Base-by-base conservation (phyloP, 2,888 invertebrate genomes). In the Argynnis bischoffii region DNA sequence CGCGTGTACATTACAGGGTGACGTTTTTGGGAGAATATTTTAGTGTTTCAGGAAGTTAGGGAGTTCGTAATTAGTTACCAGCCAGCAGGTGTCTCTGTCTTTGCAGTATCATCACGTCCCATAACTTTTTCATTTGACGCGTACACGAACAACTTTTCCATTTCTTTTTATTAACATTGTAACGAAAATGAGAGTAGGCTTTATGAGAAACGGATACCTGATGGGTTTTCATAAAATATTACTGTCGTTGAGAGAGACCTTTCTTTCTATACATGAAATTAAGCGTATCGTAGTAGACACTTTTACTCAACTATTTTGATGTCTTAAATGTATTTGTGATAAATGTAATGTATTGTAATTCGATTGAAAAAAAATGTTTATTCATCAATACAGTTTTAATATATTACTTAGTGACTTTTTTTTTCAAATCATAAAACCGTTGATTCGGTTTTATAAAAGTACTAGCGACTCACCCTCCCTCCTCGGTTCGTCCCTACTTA, bases 81-180 rank as follows among this genome's bases (percentile, higher is more conserved):
- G 76, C 82, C 79, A 85, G 81, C 88, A 90, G 92, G 89, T 90
- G 90, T 80, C 77, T 72, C 74, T 81, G 85, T 81, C 83, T 90
- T 87, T 80, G 86, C 87, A 92, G 88, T 92, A 91, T 90, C 84
- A 87, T 92, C 92, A 92, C 92, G 92, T 88, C 78, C 87, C 83
- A 89, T 90, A 92, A 92, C 92, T 92, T 92, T 92, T 91, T 91
- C 92, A 90, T 92, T 91, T 91, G 92, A 92, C 88, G 90, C 88
- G 88, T 85, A 86, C 85, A 80, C 84, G 82, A 81, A 80, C 79
- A 89, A 90, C 91, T 92, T 92, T 90, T 84, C 87, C 89, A 90
- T 92, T 91, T 88, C 89, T 89, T 91, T 90, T 92, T 92, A 92
- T 92, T 92, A 91, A 91, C 88, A 90, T 86, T 88, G 87, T 88